These are phyloP conservation scores for Zosterops japonicus DNA, from an alignment of 2,113 vertebrate species.

Conservation along the genomic window DNA sequence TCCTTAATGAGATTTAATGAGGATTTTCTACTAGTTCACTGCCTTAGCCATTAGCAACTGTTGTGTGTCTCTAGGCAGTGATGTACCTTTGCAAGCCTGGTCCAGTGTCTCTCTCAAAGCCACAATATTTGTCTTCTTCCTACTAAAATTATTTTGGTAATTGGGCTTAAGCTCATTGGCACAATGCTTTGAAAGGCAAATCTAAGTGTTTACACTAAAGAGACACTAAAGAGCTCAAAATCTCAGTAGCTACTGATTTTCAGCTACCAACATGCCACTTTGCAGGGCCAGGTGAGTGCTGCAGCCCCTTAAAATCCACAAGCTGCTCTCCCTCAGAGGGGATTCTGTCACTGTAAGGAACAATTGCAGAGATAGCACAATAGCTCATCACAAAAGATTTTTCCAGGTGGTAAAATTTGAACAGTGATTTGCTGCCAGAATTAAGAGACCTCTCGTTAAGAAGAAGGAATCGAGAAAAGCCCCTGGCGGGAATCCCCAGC, in stretches of 20 bases:
- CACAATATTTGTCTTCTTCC: not conserved
- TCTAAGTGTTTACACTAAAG: not conserved
- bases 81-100: not conserved
- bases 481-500: not conserved
- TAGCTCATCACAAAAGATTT: not conserved
- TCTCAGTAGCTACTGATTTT: not conserved
- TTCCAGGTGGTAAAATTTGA: not conserved
- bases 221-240: not conserved
- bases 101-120: not conserved
- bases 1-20: constrained; percentile 9
- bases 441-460: not conserved
- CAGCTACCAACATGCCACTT: not conserved
- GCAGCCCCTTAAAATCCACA: not conserved
- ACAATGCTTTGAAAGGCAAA: not conserved
- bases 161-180: not conserved
- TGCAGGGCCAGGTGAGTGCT: not conserved
- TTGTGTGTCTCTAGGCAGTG: not conserved
- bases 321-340: not conserved
- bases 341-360: not conserved
- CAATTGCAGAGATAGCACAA: not conserved
- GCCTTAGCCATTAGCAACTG: not conserved
- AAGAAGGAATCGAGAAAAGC: not conserved
- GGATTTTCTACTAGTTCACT: not conserved
- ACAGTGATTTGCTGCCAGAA: not conserved
- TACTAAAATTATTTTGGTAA: not conserved